Evolutionary conservation across 2,888 invertebrate species (phyloP), one percentile per base, ranked within the genome.

Genomic region (Tineola bisselliella): DNA sequence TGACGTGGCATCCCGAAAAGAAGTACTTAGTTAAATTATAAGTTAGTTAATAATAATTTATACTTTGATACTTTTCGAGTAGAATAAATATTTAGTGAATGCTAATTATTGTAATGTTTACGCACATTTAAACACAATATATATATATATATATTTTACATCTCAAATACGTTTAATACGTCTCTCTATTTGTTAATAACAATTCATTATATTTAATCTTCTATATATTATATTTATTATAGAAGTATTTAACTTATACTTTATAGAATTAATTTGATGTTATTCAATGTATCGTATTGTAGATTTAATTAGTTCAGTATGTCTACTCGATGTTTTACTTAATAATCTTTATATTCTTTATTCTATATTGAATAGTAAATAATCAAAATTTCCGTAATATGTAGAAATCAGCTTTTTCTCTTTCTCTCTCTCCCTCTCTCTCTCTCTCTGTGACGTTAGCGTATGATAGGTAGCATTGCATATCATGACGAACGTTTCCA

Each of bases 261-360:
- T 68, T 78, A 78, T 84, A 84, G 84, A 81, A 76, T 84, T 86
- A 84, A 81, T 86, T 86, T 77, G 78, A 83, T 84, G 82, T 86
- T 81, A 74, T 76, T 80, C 81, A 79, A 79, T 81, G 81, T 84
- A 84, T 80, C 60, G 59, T 79, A 83, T 81, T 69, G 81, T 84
- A 86, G 84, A 84, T 79, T 80, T 77, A 80, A 82, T 83, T 84
- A 77, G 76, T 80, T 84, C 76, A 70, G 72, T 75, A 75, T 73
- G 72, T 73, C 70, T 76, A 76, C 77, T 81, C 78, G 76, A 69
- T 12, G 13, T 59, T 59, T 17, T 58, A 58, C 31, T 58, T 33
- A 17, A 12, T 59, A 33, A 59, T 30, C 59, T 59, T 57, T 57
- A 31, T 59, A 59, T 59, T 59, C 31, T 59, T 59, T 48, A 48